Percentiles rank a stretch among this genome's conserved stretches.
These are phyloP conservation scores for Baryphthengus martii DNA, from an alignment of 2,113 vertebrate genomes.

Conservation along the genomic window DNA sequence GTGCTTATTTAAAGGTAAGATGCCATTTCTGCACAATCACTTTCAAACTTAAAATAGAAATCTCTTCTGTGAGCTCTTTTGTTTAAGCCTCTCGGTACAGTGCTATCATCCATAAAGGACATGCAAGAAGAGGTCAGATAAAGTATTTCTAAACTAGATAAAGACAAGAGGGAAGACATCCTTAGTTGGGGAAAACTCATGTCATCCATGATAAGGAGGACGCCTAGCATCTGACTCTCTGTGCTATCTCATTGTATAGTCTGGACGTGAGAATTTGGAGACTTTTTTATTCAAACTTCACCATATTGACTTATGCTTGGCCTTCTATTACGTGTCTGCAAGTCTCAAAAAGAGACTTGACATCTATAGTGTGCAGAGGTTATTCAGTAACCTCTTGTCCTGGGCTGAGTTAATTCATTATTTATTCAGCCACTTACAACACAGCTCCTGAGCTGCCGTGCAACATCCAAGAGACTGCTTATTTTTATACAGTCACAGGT, in stretches of 20 bases:
- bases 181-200: not conserved
- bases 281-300: not conserved
- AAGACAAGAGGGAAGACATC: not conserved
- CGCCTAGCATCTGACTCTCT: not conserved
- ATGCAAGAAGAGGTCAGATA: not conserved
- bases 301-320: not conserved
- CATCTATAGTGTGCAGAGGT: not conserved
- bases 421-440: not conserved
- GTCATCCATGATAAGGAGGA: not conserved
- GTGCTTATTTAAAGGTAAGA: not conserved
- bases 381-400: not conserved
- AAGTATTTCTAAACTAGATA: not conserved
- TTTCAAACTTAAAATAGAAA: constrained; percentile 27
- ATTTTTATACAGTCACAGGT: not conserved
- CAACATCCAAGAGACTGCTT: not conserved
- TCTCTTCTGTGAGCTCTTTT: not conserved
- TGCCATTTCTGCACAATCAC: not conserved
- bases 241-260: constrained; percentile 34
- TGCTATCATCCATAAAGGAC: not conserved
- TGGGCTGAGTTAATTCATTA: not conserved
- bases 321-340: not conserved
- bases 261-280: not conserved
- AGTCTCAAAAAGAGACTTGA: not conserved
- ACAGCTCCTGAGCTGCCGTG: not conserved
- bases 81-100: not conserved